Percentiles rank a stretch among this genome's conserved stretches.
Conservation (phyloP, 92 coral and sea anemone species). For the Pocillopora meandrina region DNA sequence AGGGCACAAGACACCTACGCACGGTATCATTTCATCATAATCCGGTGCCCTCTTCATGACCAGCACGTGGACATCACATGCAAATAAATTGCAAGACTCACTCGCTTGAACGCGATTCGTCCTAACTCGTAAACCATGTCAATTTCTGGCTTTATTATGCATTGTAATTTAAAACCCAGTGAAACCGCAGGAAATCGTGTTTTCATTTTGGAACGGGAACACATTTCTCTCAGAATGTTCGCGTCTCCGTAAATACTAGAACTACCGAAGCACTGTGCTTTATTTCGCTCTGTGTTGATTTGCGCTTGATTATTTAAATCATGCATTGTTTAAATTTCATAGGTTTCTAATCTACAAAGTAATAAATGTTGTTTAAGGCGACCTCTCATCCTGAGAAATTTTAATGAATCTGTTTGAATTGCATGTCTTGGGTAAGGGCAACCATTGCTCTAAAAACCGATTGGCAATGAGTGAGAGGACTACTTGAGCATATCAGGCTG, state of each 20-base stretch:
- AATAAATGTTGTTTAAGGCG: too few species aligned
- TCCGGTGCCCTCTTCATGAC: neutral
- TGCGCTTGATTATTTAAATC: too few species aligned
- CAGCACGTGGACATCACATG: constrained; percentile 43
- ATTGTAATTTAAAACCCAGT: neutral
- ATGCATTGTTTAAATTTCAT: too few species aligned
- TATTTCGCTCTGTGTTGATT: too few species aligned
- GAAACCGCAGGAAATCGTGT: constrained; percentile 2
- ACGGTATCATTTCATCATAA: constrained; percentile 1
- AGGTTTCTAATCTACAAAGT: too few species aligned
- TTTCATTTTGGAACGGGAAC: neutral
- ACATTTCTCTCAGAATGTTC: neutral
- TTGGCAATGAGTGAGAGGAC: neutral
- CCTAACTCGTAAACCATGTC: neutral
- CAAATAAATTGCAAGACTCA: neutral
- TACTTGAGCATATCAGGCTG: neutral
- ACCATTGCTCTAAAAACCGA: too few species aligned
- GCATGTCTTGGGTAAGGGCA: too few species aligned
- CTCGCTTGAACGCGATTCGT: neutral
- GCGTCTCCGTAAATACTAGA: neutral
- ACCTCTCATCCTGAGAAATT: too few species aligned
- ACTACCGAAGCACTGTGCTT: too few species aligned
- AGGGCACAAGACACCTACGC: constrained; percentile 13
- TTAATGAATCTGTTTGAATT: too few species aligned
- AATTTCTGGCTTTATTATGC: neutral